Evolutionary conservation across 2,113 vertebrate genomes (phyloP), one percentile per base, ranked within the genome.

Genomic region (Colaptes auratus): DNA sequence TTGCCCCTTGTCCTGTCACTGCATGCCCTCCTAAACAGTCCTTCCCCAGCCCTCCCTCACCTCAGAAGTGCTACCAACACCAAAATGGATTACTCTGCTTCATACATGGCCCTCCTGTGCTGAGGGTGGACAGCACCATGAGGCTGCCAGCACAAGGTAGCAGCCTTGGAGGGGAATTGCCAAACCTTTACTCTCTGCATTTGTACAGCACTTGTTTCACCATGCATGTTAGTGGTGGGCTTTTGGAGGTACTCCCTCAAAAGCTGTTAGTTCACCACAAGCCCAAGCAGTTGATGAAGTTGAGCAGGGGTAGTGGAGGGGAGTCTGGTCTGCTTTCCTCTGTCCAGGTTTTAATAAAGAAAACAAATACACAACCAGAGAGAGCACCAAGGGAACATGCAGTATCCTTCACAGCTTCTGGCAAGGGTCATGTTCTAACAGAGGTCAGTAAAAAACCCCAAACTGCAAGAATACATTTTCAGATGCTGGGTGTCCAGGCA

Each of bases 331-430:
- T 72, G 44, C 85, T 93, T 94, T 48, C 46, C 36, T 85, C 64
- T 71, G 56, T 55, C 36, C 65, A 86, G 63, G 35, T 89, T 95
- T 91, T 94, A 94, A 93, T 89, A 95, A 93, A 94, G 63, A 83
- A 93, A 92, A 88, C n/a, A 90, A 94, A 92, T 83, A 88, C 8
- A 64, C 78, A 74, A 31, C 48, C 48, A 19, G 56, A 56, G 10
- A 31, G 48, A 85, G 23, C n/a, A 64, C 14, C 56, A 48, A 77
- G 82, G 56, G 78, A 91, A 64, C 53, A 74, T 7, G 30, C 16
- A 12, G 8, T 28, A 35, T 89, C 84, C 56, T 82, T 87, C 82
- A 67, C 15, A 44, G 59, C n/a, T 95, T 82, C 82, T 89, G 78
- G 75, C 31, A 67, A 91, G 69, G 42, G 55, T 82, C 65, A 56